Evolutionary conservation across 2,888 invertebrate genomes (phyloP), one percentile per base, ranked within the genome.

Genomic region (Synergus gifuensis): DNA sequence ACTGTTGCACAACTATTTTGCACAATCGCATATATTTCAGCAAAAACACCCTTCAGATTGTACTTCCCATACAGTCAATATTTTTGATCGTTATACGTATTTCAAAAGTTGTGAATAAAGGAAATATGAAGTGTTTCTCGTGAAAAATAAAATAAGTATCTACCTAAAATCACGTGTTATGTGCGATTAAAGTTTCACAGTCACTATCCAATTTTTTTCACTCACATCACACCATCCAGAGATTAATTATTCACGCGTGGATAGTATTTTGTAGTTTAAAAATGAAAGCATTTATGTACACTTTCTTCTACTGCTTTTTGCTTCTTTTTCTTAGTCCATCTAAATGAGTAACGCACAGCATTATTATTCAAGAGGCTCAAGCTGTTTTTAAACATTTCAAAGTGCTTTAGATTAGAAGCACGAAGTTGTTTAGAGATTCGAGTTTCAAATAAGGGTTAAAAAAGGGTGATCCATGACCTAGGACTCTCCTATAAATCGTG

Each of bases 381-480:
- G 2, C 54, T 9, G 9, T 58, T 58, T 9, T 18, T 18, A 18
- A 58, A 18, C 46, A 69, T 46, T 16, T 14, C 9, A 69, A 8
- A 69, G 28, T 28, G 8, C 14, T 49, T 49, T 69, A 69, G 16
- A 69, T 49, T 69, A 36, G 46, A 28, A 22, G 69, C 28, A 49
- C 69, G 49, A 69, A 49, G 49, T 69, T 46, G 69, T 69, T 69
- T 36, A 73, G 54, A 16, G 54, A n/a, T 73, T 73, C 11, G 2
- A 16, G 36, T 54, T 73, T 54, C 22, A 42, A 66, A 66, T 40
- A 42, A 40, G 40, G 3, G 7, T 12, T 36, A 54, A n/a, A 49
- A 73, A 49, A 54, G 2, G 11, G 73, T 73, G 73, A 73, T 73
- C 36, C 73, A 73, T 73, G 54, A 18, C 73, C 54, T 12, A 36